Percentiles rank a stretch among this genome's conserved stretches.
These are phyloP conservation scores for Apodemus sylvaticus DNA, from an alignment of 2,113 vertebrate genomes.

Conservation along the genomic window DNA sequence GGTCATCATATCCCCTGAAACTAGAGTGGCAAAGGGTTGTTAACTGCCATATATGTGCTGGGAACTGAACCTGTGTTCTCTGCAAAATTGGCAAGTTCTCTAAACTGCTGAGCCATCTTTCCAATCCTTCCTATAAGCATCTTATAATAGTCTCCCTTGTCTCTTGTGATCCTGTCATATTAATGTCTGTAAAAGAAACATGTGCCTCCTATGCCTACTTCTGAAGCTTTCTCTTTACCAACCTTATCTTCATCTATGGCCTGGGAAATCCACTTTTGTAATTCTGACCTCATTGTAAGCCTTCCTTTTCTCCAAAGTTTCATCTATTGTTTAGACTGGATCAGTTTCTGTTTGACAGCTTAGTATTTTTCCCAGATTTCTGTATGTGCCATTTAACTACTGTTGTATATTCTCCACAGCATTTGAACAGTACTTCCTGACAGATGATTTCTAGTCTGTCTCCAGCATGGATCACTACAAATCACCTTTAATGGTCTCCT, in stretches of 20 bases:
- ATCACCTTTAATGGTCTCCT: neutral
- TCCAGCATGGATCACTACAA: neutral
- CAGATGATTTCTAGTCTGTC: neutral
- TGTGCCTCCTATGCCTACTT: neutral
- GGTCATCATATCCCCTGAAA: neutral
- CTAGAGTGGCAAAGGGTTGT: neutral
- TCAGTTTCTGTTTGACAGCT: neutral
- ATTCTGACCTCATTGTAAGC: constrained; percentile 4
- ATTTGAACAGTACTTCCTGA: constrained; percentile 38
- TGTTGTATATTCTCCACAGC: neutral
- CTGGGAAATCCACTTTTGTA: neutral
- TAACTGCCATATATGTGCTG: neutral
- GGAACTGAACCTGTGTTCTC: neutral
- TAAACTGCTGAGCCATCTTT: neutral
- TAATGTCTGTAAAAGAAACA: neutral
- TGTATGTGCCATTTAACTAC: neutral
- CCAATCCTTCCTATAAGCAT: neutral
- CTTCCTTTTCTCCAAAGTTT: neutral
- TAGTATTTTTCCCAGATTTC: neutral
- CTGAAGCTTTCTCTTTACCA: constrained; percentile 13
- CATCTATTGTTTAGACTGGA: neutral
- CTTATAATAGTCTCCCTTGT: neutral
- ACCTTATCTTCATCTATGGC: neutral
- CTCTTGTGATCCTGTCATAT: neutral
- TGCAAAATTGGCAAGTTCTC: neutral